Evolutionary conservation across 2,113 vertebrate species (phyloP).

Genomic region (Phylloscopus trochilus): DNA sequence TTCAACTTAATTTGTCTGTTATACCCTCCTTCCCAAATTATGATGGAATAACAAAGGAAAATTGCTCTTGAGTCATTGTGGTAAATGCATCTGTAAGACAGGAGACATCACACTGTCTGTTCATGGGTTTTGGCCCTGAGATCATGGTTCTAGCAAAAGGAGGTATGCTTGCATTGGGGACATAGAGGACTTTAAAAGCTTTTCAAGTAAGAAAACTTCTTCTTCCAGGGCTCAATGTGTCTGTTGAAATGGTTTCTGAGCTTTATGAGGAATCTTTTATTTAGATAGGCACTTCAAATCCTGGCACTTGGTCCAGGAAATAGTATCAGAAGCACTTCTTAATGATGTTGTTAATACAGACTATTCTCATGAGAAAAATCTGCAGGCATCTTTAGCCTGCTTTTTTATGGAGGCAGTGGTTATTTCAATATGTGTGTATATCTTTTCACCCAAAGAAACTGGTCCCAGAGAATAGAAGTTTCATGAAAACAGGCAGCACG

Average conservation of each 20-base stretch:
- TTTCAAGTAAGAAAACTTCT: neutral
- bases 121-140: neutral
- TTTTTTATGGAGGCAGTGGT: neutral
- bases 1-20: neutral
- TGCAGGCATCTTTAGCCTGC: neutral
- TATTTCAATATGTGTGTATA: conserved; percentile 5
- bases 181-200: neutral
- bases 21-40: neutral
- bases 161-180: neutral
- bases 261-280: neutral
- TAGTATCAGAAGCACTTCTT: neutral
- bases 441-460: neutral
- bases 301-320: conserved; percentile 1
- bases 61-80: neutral
- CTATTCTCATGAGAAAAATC: conserved; percentile 26
- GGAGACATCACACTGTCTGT: neutral
- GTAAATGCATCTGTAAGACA: neutral
- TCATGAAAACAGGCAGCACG: neutral
- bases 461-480: neutral
- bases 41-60: neutral
- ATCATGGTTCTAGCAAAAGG: neutral
- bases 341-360: neutral
- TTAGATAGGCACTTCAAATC: neutral
- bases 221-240: neutral
- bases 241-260: neutral